A percentile compares a stretch with the other conserved stretches of the same genome.
Evolutionary conservation across 2,113 vertebrate species (phyloP).

Genomic region (Tragulus kanchil): DNA sequence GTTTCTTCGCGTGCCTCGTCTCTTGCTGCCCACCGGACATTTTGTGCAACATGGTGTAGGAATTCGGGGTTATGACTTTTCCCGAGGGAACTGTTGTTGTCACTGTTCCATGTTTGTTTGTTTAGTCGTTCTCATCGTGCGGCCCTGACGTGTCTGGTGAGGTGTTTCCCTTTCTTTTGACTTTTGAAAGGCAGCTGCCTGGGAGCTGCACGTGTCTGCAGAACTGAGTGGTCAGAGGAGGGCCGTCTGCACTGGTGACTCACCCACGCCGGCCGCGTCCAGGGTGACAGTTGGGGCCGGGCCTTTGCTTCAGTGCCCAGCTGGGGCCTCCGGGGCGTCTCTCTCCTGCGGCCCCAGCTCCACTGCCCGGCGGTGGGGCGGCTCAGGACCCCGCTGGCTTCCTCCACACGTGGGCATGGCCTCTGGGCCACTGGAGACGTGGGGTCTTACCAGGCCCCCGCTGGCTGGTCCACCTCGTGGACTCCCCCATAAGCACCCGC

Average conservation of each 20-base stretch:
- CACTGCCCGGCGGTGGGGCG: neutral
- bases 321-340: neutral
- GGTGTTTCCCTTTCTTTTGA: neutral
- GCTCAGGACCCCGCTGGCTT: neutral
- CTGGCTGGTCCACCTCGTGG: accelerated
- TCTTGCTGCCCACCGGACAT: neutral
- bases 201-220: neutral
- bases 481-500: neutral
- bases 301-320: no score
- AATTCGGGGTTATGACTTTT: neutral
- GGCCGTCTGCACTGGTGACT: neutral
- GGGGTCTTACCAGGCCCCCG: neutral
- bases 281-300: neutral
- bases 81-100: neutral
- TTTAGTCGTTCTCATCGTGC: neutral
- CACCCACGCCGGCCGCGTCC: neutral
- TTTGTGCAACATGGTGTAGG: neutral
- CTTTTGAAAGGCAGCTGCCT: neutral
- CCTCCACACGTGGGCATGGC: neutral
- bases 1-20: neutral
- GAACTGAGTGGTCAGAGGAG: neutral
- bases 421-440: neutral
- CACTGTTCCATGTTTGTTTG: neutral
- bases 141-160: neutral
- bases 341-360: neutral